Percentiles rank a stretch among this genome's conserved stretches.
These are phyloP conservation scores for Scleropages formosus DNA, from an alignment of 2,797 vertebrate species.

Conservation along the genomic window DNA sequence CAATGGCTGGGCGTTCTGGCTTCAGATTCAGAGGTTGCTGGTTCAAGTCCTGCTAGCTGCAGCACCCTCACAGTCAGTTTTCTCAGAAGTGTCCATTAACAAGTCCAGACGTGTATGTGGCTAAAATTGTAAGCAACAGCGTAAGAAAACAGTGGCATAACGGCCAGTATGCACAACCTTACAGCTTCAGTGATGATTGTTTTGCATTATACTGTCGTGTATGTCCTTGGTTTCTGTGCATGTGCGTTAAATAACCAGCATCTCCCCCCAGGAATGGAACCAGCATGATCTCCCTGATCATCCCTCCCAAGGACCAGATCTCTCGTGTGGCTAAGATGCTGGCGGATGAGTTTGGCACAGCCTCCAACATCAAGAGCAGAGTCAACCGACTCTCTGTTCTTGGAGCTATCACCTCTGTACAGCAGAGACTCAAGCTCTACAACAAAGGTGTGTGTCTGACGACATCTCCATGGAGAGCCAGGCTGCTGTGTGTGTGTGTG, in stretches of 20 bases:
- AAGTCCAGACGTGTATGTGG: too few species aligned
- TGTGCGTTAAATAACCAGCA: constrained; percentile 6
- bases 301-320: constrained; percentile 99
- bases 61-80: too few species aligned
- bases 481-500: background rate
- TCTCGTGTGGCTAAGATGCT: constrained; percentile 99
- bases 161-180: too few species aligned
- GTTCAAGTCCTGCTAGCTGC: too few species aligned
- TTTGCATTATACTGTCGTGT: background rate
- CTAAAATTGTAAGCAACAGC: too few species aligned
- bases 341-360: constrained; percentile 97
- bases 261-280: constrained; percentile 85
- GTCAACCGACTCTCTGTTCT: constrained; percentile 98
- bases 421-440: constrained; percentile 99
- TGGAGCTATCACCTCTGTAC: constrained; percentile 99
- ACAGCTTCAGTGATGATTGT: too few species aligned
- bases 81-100: too few species aligned
- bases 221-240: background rate
- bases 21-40: too few species aligned
- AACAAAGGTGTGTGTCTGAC: constrained; percentile 85
- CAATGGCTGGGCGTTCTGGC: too few species aligned
- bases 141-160: too few species aligned
- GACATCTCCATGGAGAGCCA: background rate
- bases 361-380: constrained; percentile 98
- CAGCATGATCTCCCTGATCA: constrained; percentile 99